Conservation (phyloP, 2,888 invertebrate genomes). For the Ecliptopera silaceata region DNA sequence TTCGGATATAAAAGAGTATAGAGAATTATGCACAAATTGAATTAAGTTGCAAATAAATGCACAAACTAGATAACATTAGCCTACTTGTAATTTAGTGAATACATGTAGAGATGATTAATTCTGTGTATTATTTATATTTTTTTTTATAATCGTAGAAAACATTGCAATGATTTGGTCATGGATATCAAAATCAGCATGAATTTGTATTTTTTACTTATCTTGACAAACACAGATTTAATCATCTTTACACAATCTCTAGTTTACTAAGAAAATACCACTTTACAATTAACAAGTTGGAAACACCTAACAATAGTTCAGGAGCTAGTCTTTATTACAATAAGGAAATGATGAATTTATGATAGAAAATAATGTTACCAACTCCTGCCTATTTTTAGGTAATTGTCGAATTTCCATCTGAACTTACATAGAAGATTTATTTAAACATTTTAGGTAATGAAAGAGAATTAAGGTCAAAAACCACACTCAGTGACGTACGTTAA, state of each 20-base stretch:
- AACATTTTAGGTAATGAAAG: neutral
- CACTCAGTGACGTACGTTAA: too few relatives aligned
- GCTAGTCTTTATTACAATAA: constrained; percentile 35
- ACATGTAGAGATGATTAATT: constrained; percentile 15
- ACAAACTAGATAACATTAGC: constrained; percentile 24
- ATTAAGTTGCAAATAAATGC: constrained; percentile 31
- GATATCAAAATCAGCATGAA: neutral
- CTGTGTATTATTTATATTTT: neutral
- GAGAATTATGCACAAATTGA: constrained; percentile 14
- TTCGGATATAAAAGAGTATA: constrained; percentile 12
- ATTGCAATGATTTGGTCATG: too few relatives aligned
- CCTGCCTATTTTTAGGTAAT: constrained; percentile 45
- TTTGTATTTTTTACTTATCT: too few relatives aligned
- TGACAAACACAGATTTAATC: constrained; percentile 11
- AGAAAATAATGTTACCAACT: constrained; percentile 34
- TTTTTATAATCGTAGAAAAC: too few relatives aligned
- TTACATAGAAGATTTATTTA: neutral
- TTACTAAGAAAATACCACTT: constrained; percentile 27
- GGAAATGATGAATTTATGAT: constrained; percentile 20
- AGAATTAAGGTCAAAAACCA: too few relatives aligned
- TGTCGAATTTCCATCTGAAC: constrained; percentile 33
- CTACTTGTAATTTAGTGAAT: constrained; percentile 27
- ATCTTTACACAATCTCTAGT: constrained; percentile 13
- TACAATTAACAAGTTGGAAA: constrained; percentile 26
- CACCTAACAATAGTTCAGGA: constrained; percentile 43